Evolutionary conservation across 2,797 vertebrate species (phyloP).

Genomic region (Pipistrellus pipistrellus): DNA sequence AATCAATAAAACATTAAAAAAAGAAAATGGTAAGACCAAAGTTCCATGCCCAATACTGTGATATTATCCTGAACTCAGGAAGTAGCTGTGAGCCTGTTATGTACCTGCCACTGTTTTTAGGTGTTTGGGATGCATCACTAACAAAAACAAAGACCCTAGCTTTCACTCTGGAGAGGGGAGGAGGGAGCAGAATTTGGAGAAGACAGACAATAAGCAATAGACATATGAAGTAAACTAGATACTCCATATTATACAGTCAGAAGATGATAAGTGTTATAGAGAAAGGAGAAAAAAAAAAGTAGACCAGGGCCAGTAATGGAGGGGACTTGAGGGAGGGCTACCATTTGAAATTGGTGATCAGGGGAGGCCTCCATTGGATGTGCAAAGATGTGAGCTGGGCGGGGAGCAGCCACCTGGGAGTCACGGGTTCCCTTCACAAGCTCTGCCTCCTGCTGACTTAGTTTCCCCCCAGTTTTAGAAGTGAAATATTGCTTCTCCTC

Average conservation of each 20-base stretch:
- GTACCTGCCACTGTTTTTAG: neutral
- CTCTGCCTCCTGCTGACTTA: neutral
- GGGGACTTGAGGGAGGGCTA: neutral
- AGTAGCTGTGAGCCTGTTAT: neutral
- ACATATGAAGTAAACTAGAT: slow-evolving; percentile 54
- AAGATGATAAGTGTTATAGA: slow-evolving; percentile 2
- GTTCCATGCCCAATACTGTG: neutral
- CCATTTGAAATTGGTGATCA: neutral
- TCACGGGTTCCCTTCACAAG: neutral
- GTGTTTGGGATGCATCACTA: neutral
- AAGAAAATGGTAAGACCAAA: neutral
- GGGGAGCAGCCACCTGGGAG: neutral
- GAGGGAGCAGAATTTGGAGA: neutral
- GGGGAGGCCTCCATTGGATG: neutral
- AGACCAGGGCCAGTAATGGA: neutral
- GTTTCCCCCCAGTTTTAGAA: slow-evolving; percentile 47
- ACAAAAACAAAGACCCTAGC: slow-evolving; percentile 37
- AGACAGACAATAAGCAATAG: slow-evolving; percentile 66
- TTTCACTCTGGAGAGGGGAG: neutral
- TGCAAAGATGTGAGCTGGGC: neutral
- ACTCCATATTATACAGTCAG: slow-evolving; percentile 64
- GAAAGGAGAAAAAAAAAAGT: slow-evolving; percentile 49
- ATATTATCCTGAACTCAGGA: neutral
- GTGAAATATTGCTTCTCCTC: slow-evolving; percentile 48
- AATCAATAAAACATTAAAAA: too few species aligned